Evolutionary conservation across 2,797 vertebrate genomes (phyloP), one percentile per base, ranked within the genome.

Genomic region (Vultur gryphus): DNA sequence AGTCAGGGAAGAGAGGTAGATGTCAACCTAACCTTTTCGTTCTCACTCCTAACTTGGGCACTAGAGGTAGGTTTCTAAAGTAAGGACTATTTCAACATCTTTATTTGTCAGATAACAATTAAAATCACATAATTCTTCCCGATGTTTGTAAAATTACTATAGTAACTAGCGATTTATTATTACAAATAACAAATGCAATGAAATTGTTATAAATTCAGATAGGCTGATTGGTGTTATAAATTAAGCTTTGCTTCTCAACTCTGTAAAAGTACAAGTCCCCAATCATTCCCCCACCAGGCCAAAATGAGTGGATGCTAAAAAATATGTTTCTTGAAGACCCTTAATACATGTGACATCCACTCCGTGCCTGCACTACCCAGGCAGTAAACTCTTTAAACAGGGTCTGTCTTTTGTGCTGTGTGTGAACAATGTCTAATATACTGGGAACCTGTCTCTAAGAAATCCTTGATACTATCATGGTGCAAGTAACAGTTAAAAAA

Each of bases 321-420:
- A 64, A 26, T 13, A 5, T 3, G 6, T 25, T 75, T 93, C 39
- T 25, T 24, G 31, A 61, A 59, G 24, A 83, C 43, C 10, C 2
- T 77, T 55, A 46, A 26, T 71, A 37, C 19, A 14, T 54, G 7
- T 57, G 65, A 62, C 7, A 46, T 41, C n/a, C 25, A 20, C 23
- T 81, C 31, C 0, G 0, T 67, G 29, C 19, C 61, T 61, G 11
- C 20, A 28, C 9, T 86, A n/a, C 15, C 8, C 5, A 43, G n/a
- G 10, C 23, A 61, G 12, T 51, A 62, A 66, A 72, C 19, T 55
- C 51, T 77, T 76, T 48, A 18, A 71, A 43, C 26, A 57, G 20
- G 2, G 8, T 25, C n/a, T 43, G 4, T 58, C 75, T 78, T 80
- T 49, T 39, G 9, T 75, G 37, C 31, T 78, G 3, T 71, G 12